Conservation (phyloP, 1,140 invertebrate species). For the Limonius californicus region DNA sequence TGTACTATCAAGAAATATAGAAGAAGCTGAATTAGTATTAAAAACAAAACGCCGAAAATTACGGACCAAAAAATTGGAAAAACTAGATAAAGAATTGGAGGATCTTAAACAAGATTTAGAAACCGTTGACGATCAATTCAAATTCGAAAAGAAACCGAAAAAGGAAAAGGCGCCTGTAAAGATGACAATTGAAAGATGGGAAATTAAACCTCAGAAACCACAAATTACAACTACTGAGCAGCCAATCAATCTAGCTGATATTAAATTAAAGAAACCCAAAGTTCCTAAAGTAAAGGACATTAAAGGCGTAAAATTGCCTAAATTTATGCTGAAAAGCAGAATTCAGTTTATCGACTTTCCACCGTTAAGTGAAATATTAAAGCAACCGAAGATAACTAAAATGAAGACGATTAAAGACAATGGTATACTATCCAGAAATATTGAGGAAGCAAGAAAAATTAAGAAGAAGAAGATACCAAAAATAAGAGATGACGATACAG, state of each 20-base stretch:
- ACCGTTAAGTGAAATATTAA: slow-evolving; percentile 45
- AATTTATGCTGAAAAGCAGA: slow-evolving; percentile 63
- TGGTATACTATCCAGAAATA: slow-evolving; percentile 65
- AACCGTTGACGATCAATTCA: slow-evolving; percentile 34
- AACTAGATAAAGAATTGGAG: slow-evolving; percentile 63
- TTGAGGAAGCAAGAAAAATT: slow-evolving; percentile 62
- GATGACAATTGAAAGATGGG: slow-evolving; percentile 45
- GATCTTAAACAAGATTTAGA: slow-evolving; percentile 37
- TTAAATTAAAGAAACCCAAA: slow-evolving; percentile 41
- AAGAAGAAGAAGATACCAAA: slow-evolving; percentile 52
- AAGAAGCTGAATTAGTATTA: slow-evolving; percentile 60
- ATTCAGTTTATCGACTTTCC: slow-evolving; percentile 61
- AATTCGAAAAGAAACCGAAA: slow-evolving; percentile 35
- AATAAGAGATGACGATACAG: slow-evolving; percentile 58
- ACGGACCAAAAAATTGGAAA: slow-evolving; percentile 61
- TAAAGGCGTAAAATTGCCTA: slow-evolving; percentile 53
- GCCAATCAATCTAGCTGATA: slow-evolving; percentile 41
- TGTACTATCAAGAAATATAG: slow-evolving; percentile 63
- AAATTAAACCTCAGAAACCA: slow-evolving; percentile 42
- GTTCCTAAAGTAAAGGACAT: slow-evolving; percentile 41
- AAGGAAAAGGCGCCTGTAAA: slow-evolving; percentile 50
- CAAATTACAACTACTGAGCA: slow-evolving; percentile 27
- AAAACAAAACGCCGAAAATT: slow-evolving; percentile 37
- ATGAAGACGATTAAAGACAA: slow-evolving; percentile 55
- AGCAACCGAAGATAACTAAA: slow-evolving; percentile 49